Evolutionary conservation across 2,888 invertebrate genomes (phyloP).

Genomic region (Pristionchus japonicus): DNA sequence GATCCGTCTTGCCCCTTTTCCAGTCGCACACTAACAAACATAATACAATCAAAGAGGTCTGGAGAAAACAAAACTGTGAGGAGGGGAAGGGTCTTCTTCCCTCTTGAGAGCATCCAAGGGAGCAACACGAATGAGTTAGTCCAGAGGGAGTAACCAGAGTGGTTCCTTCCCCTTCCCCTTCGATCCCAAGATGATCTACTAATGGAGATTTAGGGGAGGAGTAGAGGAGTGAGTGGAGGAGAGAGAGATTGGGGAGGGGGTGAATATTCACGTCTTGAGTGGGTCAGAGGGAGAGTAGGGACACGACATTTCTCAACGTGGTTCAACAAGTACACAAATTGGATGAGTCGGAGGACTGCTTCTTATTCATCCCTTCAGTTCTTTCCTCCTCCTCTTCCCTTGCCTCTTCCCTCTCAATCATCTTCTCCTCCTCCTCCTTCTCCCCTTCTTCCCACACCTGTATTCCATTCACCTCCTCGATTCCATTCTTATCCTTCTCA

Average conservation of each 20-base stretch:
- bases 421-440: conserved; percentile 17
- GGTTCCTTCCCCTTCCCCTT: background rate
- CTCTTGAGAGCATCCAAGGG: conserved; percentile 20
- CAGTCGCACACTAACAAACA: conserved; percentile 40
- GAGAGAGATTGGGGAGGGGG: conserved; percentile 9
- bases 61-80: conserved; percentile 39
- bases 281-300: conserved; percentile 27
- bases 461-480: background rate
- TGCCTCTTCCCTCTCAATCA: background rate
- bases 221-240: background rate
- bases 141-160: background rate
- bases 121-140: background rate
- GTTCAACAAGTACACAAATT: conserved; percentile 35
- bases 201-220: conserved; percentile 37
- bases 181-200: conserved; percentile 34
- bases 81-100: background rate
- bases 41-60: conserved; percentile 43
- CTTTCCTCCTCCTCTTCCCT: conserved; percentile 8
- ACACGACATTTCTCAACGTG: conserved; percentile 20
- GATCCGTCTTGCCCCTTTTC: conserved; percentile 29
- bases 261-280: conserved; percentile 23
- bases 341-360: conserved; percentile 20
- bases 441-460: background rate
- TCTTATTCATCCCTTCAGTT: conserved; percentile 31
- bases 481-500: conserved; percentile 19